A percentile compares a stretch with the other conserved stretches of the same genome.
Evolutionary conservation across 2,797 vertebrate genomes (phyloP).

Genomic region (Scleropages formosus): DNA sequence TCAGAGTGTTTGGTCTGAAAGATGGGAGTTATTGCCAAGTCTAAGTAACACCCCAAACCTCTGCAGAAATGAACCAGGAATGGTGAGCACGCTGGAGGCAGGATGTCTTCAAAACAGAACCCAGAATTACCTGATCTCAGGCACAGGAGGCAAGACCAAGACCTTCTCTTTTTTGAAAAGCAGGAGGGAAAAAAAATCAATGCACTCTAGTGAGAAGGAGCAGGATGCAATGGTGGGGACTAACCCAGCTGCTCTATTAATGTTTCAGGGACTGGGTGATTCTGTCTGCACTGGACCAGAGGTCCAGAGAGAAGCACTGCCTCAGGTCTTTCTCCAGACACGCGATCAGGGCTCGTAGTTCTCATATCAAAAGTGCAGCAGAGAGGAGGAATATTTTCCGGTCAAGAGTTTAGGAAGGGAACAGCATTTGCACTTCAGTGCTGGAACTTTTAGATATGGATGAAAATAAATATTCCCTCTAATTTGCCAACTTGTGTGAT

Average conservation of each 20-base stretch:
- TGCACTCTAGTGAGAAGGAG: neutral
- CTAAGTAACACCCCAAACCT: neutral
- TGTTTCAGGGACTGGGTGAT: neutral
- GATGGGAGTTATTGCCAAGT: neutral
- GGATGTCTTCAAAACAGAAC: neutral
- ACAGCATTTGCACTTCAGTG: too few species aligned
- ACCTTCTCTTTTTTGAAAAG: neutral
- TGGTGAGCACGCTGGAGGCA: neutral
- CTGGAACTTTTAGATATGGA: too few species aligned
- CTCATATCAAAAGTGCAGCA: too few species aligned
- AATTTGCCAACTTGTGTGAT: too few species aligned
- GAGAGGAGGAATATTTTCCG: too few species aligned
- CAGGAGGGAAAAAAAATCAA: neutral
- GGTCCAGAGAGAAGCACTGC: neutral
- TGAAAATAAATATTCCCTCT: too few species aligned
- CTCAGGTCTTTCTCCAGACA: neutral
- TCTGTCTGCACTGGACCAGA: neutral
- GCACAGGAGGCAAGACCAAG: neutral
- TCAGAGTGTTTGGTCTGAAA: neutral
- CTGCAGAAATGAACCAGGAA: neutral
- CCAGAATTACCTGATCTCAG: neutral
- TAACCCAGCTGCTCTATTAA: neutral
- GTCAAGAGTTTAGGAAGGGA: too few species aligned
- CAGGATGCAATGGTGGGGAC: neutral
- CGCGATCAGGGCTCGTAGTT: neutral